A percentile compares a stretch with the other conserved stretches of the same genome.
Evolutionary conservation across 2,797 vertebrate species (phyloP).

Genomic region (Australoheros facetus): DNA sequence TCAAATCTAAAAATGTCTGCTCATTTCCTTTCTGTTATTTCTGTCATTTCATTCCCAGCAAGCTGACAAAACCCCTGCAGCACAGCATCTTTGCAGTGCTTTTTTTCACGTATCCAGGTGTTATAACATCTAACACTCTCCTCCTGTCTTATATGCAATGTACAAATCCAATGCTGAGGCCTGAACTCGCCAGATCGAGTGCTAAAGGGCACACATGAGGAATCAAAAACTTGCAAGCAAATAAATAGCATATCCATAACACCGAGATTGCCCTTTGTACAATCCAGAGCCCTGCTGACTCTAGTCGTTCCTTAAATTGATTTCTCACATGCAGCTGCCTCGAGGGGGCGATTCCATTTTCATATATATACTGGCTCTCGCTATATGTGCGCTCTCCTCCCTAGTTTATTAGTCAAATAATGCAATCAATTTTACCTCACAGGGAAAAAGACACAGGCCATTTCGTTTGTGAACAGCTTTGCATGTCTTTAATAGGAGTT

Average conservation of each 20-base stretch:
- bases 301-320: slow-evolving; percentile 80
- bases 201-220: slow-evolving; percentile 62
- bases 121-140: slow-evolving; percentile 22
- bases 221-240: slow-evolving; percentile 70
- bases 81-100: not conserved
- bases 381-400: slow-evolving; percentile 39
- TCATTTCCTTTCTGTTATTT: slow-evolving; percentile 23
- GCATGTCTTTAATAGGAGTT: slow-evolving; percentile 49
- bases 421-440: slow-evolving; percentile 66
- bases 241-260: slow-evolving; percentile 78
- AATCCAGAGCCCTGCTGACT: slow-evolving; percentile 79
- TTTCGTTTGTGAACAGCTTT: slow-evolving; percentile 49
- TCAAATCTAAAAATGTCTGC: slow-evolving; percentile 2
- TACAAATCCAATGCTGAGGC: slow-evolving; percentile 33
- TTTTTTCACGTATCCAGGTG: slow-evolving; percentile 24
- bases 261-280: slow-evolving; percentile 78
- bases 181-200: slow-evolving; percentile 17
- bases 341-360: slow-evolving; percentile 77
- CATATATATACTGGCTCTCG: slow-evolving; percentile 67
- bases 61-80: slow-evolving; percentile 24
- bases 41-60: slow-evolving; percentile 7
- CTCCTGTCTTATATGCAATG: slow-evolving; percentile 1
- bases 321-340: slow-evolving; percentile 79
- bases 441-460: slow-evolving; percentile 35
- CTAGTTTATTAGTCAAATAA: slow-evolving; percentile 73